Conservation (phyloP, 2,797 vertebrate genomes). For the Oceanodroma leucorhoa region DNA sequence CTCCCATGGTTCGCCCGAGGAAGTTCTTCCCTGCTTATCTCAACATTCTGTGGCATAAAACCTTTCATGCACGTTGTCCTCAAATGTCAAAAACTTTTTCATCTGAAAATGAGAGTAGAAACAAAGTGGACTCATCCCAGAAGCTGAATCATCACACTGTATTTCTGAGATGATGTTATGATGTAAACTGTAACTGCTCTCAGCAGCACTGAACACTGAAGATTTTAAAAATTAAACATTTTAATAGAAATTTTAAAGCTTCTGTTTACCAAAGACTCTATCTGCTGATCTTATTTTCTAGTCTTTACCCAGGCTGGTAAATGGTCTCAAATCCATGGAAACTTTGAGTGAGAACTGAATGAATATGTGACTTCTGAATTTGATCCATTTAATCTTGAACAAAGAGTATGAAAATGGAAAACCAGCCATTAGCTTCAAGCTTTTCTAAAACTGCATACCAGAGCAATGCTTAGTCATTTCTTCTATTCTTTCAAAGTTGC, state of each 20-base stretch:
- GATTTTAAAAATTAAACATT: background rate
- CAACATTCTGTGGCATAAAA: conserved; percentile 7
- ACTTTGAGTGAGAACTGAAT: background rate
- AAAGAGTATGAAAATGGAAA: background rate
- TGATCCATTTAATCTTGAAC: background rate
- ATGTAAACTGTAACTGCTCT: background rate
- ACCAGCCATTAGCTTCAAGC: background rate
- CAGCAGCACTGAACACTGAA: background rate
- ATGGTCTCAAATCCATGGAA: background rate
- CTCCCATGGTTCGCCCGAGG: conserved; percentile 18
- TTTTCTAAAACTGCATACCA: background rate
- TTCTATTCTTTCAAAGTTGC: background rate
- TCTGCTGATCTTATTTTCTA: background rate
- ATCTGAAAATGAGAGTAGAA: conserved; percentile 2
- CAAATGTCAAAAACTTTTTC: conserved; percentile 49
- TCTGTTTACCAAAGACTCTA: background rate
- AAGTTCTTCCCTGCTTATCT: conserved; percentile 44
- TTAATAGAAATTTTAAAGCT: background rate
- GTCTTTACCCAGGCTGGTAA: background rate
- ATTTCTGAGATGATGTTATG: background rate
- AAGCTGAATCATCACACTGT: conserved; percentile 1
- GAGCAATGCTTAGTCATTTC: background rate
- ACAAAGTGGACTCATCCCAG: background rate
- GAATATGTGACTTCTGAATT: background rate
- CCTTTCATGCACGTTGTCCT: background rate